phyloP scores from a whole-genome alignment of 2,113 vertebrate genomes.

The Lichenostomus cassidix region DNA sequence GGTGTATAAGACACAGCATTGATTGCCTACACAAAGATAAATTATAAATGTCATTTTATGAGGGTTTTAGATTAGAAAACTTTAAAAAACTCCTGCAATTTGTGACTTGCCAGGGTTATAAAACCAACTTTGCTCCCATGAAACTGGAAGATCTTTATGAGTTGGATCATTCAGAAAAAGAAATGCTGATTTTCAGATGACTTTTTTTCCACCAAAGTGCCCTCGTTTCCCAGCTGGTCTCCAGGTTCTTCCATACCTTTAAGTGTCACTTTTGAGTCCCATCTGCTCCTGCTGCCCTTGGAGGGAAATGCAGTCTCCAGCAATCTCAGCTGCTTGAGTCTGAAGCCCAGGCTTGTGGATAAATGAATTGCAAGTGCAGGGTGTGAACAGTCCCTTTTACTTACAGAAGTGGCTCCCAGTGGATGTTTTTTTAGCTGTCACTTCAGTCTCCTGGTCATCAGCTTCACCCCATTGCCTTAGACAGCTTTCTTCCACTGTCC shows the following conservation, averaged over 20 bases:
- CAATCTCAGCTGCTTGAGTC: not conserved
- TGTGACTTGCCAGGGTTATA: not conserved
- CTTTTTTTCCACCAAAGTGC: not conserved
- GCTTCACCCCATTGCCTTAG: not conserved
- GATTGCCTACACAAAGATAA: not conserved
- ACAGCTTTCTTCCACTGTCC: not conserved
- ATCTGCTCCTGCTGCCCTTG: not conserved
- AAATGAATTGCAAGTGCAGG: not conserved
- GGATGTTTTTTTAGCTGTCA: not conserved
- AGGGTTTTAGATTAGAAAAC: not conserved
- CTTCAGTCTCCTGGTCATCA: not conserved
- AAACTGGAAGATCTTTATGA: not conserved
- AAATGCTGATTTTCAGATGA: not conserved
- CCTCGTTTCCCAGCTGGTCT: not conserved
- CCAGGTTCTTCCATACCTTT: not conserved
- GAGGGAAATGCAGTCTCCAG: not conserved
- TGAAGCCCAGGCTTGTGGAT: not conserved
- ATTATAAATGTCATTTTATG: not conserved
- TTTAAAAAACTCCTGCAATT: rapidly evolving
- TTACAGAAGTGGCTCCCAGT: not conserved
- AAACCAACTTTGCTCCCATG: not conserved
- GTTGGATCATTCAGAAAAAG: not conserved
- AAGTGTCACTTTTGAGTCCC: not conserved
- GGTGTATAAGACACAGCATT: not conserved
- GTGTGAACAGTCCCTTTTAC: not conserved